phyloP scores from a whole-genome alignment of 2,113 vertebrate species.

The Oophaga pumilio region DNA sequence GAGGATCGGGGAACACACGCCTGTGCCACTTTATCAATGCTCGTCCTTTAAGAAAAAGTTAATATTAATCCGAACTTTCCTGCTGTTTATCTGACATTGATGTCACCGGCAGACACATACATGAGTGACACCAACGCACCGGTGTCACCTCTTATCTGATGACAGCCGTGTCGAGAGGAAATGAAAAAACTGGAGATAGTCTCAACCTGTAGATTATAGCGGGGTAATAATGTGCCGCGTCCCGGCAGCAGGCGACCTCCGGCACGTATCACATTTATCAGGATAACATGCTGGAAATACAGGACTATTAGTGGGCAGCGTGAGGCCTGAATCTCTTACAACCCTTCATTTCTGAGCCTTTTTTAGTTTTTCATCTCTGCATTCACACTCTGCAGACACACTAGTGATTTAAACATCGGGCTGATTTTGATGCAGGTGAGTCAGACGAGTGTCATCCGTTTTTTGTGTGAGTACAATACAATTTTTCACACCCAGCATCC shows the following conservation, averaged over 20 bases:
- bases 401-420: too few species aligned
- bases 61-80: constrained; percentile 13
- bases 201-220: constrained; percentile 1
- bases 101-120: constrained; percentile 6
- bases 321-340: neutral
- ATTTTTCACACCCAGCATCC: too few species aligned
- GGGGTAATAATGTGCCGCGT: neutral
- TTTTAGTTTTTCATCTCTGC: too few species aligned
- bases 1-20: too few species aligned
- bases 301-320: neutral
- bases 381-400: too few species aligned
- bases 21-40: neutral
- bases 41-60: neutral
- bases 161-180: constrained; percentile 23
- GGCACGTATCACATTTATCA: too few species aligned
- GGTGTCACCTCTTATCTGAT: constrained; percentile 35
- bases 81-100: constrained; percentile 18
- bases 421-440: too few species aligned
- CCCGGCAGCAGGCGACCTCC: neutral
- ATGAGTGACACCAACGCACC: constrained; percentile 17
- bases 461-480: too few species aligned
- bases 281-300: neutral
- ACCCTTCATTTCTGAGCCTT: too few species aligned
- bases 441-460: too few species aligned
- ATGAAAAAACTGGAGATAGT: constrained; percentile 37